phyloP scores from a whole-genome alignment of 2,797 vertebrate species.

The Menidia menidia region DNA sequence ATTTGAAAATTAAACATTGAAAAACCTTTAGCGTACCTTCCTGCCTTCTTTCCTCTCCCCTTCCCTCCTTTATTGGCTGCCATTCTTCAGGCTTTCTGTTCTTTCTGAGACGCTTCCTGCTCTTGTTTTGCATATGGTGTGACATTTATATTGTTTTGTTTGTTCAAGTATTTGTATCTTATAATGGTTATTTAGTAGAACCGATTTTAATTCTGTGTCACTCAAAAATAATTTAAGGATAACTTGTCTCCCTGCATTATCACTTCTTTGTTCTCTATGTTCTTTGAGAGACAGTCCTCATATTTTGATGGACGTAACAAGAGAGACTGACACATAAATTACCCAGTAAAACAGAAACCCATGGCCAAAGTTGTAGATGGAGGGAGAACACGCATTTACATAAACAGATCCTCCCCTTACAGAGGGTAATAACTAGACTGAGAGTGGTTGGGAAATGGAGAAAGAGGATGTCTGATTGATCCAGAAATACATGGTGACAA shows the following conservation, averaged over 20 bases:
- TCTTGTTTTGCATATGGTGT: conserved; percentile 67
- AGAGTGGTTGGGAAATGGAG: conserved; percentile 45
- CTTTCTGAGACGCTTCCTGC: conserved; percentile 36
- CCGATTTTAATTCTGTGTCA: conserved; percentile 63
- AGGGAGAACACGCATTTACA: conserved; percentile 70
- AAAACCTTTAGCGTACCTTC: conserved; percentile 85
- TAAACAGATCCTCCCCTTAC: conserved; percentile 74
- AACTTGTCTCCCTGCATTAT: conserved; percentile 41
- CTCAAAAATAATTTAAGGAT: conserved; percentile 33
- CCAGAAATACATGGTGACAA: conserved; percentile 63
- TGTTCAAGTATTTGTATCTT: conserved; percentile 61
- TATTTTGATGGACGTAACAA: conserved; percentile 20
- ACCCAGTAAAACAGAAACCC: conserved; percentile 25
- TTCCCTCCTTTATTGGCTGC: conserved; percentile 69
- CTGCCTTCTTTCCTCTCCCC: conserved; percentile 74
- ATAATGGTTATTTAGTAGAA: conserved; percentile 61
- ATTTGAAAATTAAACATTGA: conserved; percentile 92
- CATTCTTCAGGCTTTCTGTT: conserved; percentile 47
- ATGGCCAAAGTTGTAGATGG: conserved; percentile 27
- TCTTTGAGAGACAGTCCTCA: conserved; percentile 34
- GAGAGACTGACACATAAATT: conserved; percentile 19
- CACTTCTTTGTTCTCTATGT: conserved; percentile 37
- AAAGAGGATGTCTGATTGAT: conserved; percentile 61
- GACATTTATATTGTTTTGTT: conserved; percentile 85
- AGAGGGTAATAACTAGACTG: conserved; percentile 73